Base-by-base conservation (phyloP, 2,113 vertebrate species). In the Strix uralensis region DNA sequence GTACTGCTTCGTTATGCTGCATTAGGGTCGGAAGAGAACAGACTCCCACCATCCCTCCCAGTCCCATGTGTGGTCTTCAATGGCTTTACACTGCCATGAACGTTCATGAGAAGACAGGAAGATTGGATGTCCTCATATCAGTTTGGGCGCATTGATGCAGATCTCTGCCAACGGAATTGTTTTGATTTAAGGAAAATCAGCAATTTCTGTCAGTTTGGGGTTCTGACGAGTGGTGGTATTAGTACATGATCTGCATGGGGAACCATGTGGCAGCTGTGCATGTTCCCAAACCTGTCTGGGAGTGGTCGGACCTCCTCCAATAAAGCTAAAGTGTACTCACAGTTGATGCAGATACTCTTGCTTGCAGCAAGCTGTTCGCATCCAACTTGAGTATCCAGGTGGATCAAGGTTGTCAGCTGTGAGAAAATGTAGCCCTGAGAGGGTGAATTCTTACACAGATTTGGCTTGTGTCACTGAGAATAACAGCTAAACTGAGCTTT, bases 1-100 rank as follows among this genome's bases (percentile, higher is more conserved):
- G 36, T 55, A 23, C 20, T 3, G 4, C 29, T 81, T 34, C 0
- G 4, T 80, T 92, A 58, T 0, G 0, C 61, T 72, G 44, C 9
- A 0, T 92, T 81, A 46, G 29, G 20, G 9, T 51, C 0, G 0
- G 83, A 82, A 70, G 32, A 81, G 46, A 81, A 44, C 1, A 9
- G 40, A 30, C 12, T 85, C 42, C 46, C 21, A 47, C 62, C 20
- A 51, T 90, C 15, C 44, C 8, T 92, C 38, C 38, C 11, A 34
- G 7, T 91, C n/a, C 74, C 46, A 20, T 2, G 3, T 44, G 49
- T 8, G 7, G 34, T 75, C 34, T 86, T 91, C 49, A 59, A 0
- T 40, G 74, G 8, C 66, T 90, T 86, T 77, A 54, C 0, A 1
- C 40, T 14, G 5, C 34, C 6, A 0, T 42, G n/a, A 74, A 15